These are phyloP conservation scores for Antheraea pernyi DNA, from an alignment of 1,140 invertebrate genomes.

Conservation along the genomic window DNA sequence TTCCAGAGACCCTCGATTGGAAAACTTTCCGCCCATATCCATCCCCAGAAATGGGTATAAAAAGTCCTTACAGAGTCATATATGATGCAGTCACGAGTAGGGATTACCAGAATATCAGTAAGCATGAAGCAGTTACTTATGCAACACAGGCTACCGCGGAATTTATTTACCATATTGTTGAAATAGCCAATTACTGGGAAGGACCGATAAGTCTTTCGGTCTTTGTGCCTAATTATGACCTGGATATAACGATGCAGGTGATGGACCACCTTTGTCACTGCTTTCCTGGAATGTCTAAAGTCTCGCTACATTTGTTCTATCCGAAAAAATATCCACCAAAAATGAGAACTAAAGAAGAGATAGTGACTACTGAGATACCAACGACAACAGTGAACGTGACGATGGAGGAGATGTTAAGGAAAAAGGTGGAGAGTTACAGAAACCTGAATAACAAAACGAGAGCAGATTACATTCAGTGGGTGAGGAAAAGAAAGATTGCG, in stretches of 20 bases:
- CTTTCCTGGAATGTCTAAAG: slow-evolving; percentile 83
- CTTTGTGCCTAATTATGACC: slow-evolving; percentile 85
- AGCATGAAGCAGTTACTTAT: slow-evolving; percentile 80
- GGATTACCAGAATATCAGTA: slow-evolving; percentile 52
- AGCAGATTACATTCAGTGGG: slow-evolving; percentile 57
- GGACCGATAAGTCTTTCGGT: slow-evolving; percentile 87
- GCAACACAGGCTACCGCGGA: slow-evolving; percentile 88
- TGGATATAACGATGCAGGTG: slow-evolving; percentile 81
- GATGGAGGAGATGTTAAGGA: slow-evolving; percentile 39
- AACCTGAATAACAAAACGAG: slow-evolving; percentile 55
- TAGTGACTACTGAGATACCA: slow-evolving; percentile 33
- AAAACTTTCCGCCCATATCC: slow-evolving; percentile 57
- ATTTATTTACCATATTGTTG: slow-evolving; percentile 85
- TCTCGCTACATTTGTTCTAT: slow-evolving; percentile 86
- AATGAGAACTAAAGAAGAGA: slow-evolving; percentile 33
- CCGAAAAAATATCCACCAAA: slow-evolving; percentile 64
- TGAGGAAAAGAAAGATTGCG: slow-evolving; percentile 58
- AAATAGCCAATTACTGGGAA: slow-evolving; percentile 86
- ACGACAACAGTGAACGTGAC: slow-evolving; percentile 45
- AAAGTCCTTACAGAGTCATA: slow-evolving; percentile 82
- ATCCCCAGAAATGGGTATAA: slow-evolving; percentile 80
- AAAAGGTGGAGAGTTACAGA: slow-evolving; percentile 55
- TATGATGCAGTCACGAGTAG: slow-evolving; percentile 81
- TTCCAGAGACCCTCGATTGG: slow-evolving; percentile 80
- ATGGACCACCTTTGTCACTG: slow-evolving; percentile 83